Conservation (phyloP, 2,113 vertebrate species). For the Platysternon megacephalum region DNA sequence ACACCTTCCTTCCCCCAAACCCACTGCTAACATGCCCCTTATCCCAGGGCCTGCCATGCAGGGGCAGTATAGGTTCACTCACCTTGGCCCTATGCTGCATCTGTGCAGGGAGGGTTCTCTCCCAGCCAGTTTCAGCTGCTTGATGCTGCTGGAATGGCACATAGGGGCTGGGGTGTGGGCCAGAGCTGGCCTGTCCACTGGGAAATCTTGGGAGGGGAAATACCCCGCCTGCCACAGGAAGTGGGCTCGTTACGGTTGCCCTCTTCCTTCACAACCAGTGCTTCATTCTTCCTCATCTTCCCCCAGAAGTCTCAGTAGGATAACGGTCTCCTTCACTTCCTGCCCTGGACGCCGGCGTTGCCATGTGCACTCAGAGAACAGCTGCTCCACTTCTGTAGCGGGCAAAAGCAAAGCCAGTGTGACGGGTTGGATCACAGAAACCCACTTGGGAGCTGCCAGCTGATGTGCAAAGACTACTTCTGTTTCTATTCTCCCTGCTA, state of each 20-base stretch:
- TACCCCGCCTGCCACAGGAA: not conserved
- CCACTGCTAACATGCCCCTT: not conserved
- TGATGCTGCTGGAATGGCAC: not conserved
- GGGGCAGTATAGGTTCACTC: not conserved
- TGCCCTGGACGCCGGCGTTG: rapidly evolving
- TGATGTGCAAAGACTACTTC: no score
- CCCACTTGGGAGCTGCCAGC: no score
- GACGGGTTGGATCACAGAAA: no score
- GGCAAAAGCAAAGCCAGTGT: not conserved
- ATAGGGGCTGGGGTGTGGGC: not conserved
- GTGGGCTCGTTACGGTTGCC: rapidly evolving
- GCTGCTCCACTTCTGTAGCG: not conserved
- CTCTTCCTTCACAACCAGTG: not conserved
- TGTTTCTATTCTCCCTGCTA: no score
- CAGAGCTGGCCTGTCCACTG: not conserved
- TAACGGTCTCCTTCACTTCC: not conserved
- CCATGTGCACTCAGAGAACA: not conserved
- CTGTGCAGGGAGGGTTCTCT: not conserved
- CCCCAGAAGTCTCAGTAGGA: not conserved
- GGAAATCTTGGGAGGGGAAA: not conserved
- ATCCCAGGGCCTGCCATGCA: not conserved
- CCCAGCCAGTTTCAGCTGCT: not conserved
- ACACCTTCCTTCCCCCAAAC: not conserved
- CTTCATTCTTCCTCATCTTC: not conserved
- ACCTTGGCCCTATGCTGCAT: not conserved